Conservation (phyloP, 2,797 vertebrate species). For the Alcedo atthis region DNA sequence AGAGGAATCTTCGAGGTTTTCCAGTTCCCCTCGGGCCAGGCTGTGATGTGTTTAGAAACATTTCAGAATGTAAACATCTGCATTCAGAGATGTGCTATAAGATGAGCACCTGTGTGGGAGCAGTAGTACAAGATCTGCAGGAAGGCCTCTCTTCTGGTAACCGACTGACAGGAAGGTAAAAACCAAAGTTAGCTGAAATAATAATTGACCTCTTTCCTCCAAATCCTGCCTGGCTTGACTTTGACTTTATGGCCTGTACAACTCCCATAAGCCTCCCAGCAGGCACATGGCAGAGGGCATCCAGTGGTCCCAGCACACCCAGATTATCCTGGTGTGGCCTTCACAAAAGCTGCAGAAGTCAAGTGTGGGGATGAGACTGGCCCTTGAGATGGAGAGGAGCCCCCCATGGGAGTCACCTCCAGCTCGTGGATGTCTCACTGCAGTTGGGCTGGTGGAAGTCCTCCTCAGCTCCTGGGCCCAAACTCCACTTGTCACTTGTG, state of each 20-base stretch:
- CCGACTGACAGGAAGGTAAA: background rate
- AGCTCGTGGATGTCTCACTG: too few species aligned
- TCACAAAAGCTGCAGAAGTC: background rate
- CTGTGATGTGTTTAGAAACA: background rate
- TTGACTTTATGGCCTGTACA: accelerated
- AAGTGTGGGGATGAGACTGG: background rate
- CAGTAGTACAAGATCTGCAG: background rate
- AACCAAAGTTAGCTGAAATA: background rate
- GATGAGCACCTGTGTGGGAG: accelerated
- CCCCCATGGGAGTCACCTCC: background rate
- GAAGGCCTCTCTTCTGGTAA: background rate
- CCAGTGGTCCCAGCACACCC: background rate
- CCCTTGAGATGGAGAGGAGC: background rate
- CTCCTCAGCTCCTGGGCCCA: background rate
- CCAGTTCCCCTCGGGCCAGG: background rate
- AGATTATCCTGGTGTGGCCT: accelerated
- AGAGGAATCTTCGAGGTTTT: background rate
- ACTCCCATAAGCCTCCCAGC: background rate
- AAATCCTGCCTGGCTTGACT: background rate
- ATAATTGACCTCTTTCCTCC: background rate
- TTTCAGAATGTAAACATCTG: accelerated
- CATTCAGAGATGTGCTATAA: background rate
- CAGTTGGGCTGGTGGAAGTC: too few species aligned
- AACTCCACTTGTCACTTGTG: background rate
- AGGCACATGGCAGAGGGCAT: background rate